Evolutionary conservation across 2,797 vertebrate species (phyloP).

Genomic region (Catostomus latipinnis): DNA sequence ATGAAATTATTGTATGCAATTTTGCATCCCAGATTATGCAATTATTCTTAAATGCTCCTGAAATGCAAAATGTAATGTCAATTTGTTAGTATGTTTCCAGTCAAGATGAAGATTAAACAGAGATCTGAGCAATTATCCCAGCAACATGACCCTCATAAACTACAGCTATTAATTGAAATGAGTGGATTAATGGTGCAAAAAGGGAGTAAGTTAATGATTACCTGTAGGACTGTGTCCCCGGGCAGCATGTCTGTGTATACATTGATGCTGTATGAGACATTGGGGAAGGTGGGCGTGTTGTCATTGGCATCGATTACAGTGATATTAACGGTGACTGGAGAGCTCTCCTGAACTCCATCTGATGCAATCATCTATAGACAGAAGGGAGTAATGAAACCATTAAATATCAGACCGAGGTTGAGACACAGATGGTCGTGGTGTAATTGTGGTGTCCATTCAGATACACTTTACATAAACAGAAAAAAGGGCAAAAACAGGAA

Average conservation of each 20-base stretch:
- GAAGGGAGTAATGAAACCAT: conserved; percentile 3
- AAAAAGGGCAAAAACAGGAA: background rate
- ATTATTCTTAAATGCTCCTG: too few relatives aligned
- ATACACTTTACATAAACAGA: background rate
- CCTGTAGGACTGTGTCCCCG: conserved; percentile 88
- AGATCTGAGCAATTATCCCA: conserved; percentile 51
- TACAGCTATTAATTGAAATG: conserved; percentile 50
- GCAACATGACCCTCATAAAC: conserved; percentile 46
- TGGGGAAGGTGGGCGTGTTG: conserved; percentile 91
- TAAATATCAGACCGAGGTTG: background rate
- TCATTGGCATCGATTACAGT: conserved; percentile 94
- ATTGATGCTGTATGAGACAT: conserved; percentile 89
- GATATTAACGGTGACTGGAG: conserved; percentile 85
- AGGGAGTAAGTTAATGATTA: conserved; percentile 68
- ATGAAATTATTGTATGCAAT: too few relatives aligned
- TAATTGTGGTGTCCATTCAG: too few relatives aligned
- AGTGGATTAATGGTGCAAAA: conserved; percentile 50
- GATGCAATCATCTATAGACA: conserved; percentile 87
- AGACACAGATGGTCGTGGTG: background rate
- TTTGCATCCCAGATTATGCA: too few relatives aligned
- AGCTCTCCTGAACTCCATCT: conserved; percentile 92
- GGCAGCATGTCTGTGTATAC: conserved; percentile 91
- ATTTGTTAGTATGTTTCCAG: background rate
- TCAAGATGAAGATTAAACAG: conserved; percentile 14
- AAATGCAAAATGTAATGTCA: too few relatives aligned